Evolutionary conservation across 2,113 vertebrate genomes (phyloP).

Genomic region (Malurus elegans): DNA sequence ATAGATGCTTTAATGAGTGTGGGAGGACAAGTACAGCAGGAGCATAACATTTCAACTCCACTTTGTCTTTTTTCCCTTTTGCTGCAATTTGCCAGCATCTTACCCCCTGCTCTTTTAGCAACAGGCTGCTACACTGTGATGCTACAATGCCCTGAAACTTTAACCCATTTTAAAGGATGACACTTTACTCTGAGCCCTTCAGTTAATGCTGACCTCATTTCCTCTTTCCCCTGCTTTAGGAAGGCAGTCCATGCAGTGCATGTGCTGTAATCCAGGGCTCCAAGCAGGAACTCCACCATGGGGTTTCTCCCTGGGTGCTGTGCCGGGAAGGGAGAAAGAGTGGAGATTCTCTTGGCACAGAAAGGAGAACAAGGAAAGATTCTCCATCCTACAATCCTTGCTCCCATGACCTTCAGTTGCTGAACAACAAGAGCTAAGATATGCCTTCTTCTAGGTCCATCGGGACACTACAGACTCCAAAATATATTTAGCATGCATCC

Average conservation of each 20-base stretch:
- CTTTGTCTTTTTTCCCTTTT: neutral
- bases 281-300: neutral
- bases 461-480: neutral
- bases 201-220: neutral
- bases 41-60: neutral
- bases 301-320: neutral
- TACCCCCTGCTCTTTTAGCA: neutral
- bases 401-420: neutral
- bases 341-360: neutral
- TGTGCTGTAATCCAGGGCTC: neutral
- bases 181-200: neutral
- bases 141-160: neutral
- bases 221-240: neutral
- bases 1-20: neutral
- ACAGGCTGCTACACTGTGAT: neutral
- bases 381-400: neutral
- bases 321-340: neutral
- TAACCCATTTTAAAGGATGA: neutral
- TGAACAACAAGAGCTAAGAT: neutral
- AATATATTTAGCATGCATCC: constrained; percentile 37
- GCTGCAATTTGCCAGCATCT: neutral
- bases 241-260: neutral
- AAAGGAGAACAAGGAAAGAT: neutral
- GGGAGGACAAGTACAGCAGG: neutral
- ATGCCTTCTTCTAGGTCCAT: neutral